Conservation (phyloP, 2,113 vertebrate genomes). For the Tragulus kanchil region DNA sequence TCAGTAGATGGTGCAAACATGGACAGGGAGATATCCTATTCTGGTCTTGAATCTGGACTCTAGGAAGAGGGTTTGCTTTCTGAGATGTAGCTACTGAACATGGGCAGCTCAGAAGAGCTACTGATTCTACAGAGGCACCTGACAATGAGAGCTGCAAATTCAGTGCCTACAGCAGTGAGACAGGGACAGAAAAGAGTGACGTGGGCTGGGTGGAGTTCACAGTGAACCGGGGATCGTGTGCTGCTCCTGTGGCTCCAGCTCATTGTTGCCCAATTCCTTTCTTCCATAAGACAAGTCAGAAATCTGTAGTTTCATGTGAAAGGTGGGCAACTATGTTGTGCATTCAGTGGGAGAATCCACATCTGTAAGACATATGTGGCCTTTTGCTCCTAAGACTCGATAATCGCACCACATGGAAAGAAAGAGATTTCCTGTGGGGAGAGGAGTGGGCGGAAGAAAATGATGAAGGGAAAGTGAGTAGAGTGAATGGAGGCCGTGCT, state of each 20-base stretch:
- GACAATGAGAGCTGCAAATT: neutral
- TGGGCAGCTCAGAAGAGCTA: neutral
- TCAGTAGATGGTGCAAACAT: neutral
- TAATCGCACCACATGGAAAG: neutral
- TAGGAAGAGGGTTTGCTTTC: neutral
- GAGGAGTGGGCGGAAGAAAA: neutral
- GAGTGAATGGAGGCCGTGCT: no score
- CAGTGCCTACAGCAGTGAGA: neutral
- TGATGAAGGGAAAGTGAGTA: neutral
- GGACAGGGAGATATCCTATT: neutral
- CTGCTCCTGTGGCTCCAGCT: neutral
- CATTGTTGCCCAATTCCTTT: neutral
- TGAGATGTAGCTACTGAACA: neutral
- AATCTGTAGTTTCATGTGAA: slow-evolving; percentile 9
- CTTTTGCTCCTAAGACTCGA: slow-evolving; percentile 19
- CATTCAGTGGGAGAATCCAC: neutral
- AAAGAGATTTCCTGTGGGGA: neutral
- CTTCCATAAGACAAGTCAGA: neutral
- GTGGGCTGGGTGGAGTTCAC: rapidly evolving
- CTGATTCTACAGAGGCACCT: neutral
- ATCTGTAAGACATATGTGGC: neutral
- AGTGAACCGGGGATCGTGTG: neutral
- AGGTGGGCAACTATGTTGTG: neutral
- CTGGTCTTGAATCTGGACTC: neutral
- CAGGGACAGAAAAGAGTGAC: neutral